Percentiles rank a stretch among this genome's conserved stretches.
phyloP scores from a whole-genome alignment of 2,113 vertebrate genomes.

The Dromaius novaehollandiae region DNA sequence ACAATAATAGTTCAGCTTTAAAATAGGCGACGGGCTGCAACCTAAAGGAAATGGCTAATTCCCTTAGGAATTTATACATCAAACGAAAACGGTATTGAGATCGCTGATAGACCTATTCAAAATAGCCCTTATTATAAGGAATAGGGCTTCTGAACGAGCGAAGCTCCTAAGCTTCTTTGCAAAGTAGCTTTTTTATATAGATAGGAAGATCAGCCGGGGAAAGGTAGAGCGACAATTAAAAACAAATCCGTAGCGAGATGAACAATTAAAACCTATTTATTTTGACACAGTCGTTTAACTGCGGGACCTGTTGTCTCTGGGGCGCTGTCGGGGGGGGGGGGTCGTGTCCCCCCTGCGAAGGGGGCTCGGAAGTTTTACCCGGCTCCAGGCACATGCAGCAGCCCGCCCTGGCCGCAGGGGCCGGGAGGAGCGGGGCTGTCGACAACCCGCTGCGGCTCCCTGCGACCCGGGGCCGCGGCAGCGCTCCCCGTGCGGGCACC shows the following conservation, averaged over 20 bases:
- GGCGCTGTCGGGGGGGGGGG: neutral
- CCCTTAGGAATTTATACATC: conserved; percentile 65
- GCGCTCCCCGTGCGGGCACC: neutral
- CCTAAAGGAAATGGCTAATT: conserved; percentile 53
- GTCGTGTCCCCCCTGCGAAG: neutral
- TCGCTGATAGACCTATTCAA: conserved; percentile 23
- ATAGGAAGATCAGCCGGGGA: conserved; percentile 19
- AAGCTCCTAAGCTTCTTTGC: conserved; percentile 41
- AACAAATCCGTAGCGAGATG: neutral
- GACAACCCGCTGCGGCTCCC: neutral
- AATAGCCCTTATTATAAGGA: conserved; percentile 28
- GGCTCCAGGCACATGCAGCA: neutral
- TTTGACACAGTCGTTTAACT: neutral
- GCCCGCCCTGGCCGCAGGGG: neutral
- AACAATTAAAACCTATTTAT: conserved; percentile 39
- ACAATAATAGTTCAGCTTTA: conserved; percentile 15
- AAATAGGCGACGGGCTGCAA: conserved; percentile 3
- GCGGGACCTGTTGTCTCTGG: conserved; percentile 3
- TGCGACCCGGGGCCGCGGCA: too few species aligned
- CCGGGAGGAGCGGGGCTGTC: neutral
- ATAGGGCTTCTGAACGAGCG: conserved; percentile 24
- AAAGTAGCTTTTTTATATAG: conserved; percentile 33
- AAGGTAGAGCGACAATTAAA: conserved; percentile 17
- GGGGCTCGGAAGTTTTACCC: neutral
- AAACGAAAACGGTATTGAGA: conserved; percentile 56